phyloP scores from a whole-genome alignment of 1,140 invertebrate species.

The Drosophila novamexicana region DNA sequence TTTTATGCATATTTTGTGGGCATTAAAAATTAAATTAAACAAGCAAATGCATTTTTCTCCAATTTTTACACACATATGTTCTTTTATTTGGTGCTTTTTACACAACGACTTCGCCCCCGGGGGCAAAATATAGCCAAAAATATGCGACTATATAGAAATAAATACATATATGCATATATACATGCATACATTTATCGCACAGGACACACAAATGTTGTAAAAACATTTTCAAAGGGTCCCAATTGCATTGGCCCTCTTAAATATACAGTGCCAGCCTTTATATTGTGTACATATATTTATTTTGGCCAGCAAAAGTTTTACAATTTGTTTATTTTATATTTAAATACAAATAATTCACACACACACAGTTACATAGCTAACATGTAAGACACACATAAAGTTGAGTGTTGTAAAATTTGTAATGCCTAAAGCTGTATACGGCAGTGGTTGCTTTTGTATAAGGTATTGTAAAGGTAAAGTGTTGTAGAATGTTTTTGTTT shows the following conservation, averaged over 20 bases:
- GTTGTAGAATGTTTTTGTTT: no score
- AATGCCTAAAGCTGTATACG: constrained; percentile 4
- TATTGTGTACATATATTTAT: constrained; percentile 36
- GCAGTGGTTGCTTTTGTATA: no score
- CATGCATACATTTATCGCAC: not conserved
- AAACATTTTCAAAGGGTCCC: constrained; percentile 72
- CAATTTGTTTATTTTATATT: constrained; percentile 70
- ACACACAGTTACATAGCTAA: no score
- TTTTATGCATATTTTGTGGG: constrained; percentile 82
- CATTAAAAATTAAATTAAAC: constrained; percentile 83
- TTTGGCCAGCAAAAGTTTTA: constrained; percentile 34
- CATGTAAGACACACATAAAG: constrained; percentile 14
- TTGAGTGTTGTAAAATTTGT: constrained; percentile 27
- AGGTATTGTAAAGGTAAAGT: no score
- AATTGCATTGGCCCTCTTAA: constrained; percentile 35
- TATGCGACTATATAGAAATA: not conserved
- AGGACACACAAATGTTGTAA: constrained; percentile 66
- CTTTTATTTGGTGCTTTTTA: constrained; percentile 69
- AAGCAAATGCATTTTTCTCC: constrained; percentile 70
- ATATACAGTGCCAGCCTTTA: constrained; percentile 21
- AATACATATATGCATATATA: constrained; percentile 3
- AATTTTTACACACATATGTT: constrained; percentile 17
- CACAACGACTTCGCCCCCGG: constrained; percentile 34
- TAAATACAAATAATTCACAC: constrained; percentile 56
- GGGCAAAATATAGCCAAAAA: constrained; percentile 29